phyloP scores from a whole-genome alignment of 2,113 vertebrate species.

The Erpornis zantholeuca region DNA sequence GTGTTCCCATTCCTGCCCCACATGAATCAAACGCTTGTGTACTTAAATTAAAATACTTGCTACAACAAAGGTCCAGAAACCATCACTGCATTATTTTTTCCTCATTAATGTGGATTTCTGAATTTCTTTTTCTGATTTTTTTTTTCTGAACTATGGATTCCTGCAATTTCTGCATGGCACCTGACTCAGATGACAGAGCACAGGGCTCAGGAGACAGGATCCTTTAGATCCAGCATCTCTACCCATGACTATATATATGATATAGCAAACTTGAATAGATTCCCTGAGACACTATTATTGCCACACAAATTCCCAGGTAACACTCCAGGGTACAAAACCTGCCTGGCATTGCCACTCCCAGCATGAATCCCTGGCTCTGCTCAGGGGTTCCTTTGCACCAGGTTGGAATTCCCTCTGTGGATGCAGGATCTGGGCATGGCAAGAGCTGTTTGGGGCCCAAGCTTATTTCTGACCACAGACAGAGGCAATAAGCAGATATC shows the following conservation, averaged over 20 bases:
- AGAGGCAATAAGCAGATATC: neutral
- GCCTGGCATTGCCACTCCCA: neutral
- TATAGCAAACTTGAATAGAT: neutral
- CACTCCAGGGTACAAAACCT: neutral
- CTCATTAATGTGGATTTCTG: neutral
- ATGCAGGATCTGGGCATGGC: neutral
- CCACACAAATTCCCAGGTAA: neutral
- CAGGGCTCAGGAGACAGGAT: neutral
- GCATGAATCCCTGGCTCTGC: neutral
- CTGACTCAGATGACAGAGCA: accelerated
- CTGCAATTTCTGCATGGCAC: neutral
- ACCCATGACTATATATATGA: accelerated
- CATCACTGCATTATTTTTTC: neutral
- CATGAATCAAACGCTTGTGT: neutral
- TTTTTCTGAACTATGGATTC: neutral
- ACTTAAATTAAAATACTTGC: neutral
- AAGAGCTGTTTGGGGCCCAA: neutral
- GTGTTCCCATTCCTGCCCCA: neutral
- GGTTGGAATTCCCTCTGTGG: neutral
- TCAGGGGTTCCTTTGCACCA: accelerated
- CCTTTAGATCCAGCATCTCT: neutral
- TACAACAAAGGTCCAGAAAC: neutral
- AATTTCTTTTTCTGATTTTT: too few relatives aligned
- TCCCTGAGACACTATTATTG: neutral
- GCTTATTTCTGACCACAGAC: neutral